These are phyloP conservation scores for Formicarius rufipectus DNA, from an alignment of 2,113 vertebrate species.

Conservation along the genomic window DNA sequence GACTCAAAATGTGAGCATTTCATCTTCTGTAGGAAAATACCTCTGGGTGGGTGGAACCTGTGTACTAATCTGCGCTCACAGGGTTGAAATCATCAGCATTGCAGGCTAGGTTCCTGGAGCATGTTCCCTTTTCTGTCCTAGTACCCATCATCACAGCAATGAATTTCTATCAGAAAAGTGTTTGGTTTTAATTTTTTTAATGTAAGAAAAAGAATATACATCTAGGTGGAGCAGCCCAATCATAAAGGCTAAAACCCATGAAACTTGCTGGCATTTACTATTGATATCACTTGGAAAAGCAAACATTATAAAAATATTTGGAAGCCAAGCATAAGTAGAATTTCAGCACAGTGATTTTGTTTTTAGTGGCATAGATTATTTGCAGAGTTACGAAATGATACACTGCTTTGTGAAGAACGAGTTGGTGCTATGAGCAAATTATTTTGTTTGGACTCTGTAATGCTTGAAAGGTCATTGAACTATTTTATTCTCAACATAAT, in stretches of 20 bases:
- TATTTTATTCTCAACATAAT: constrained; percentile 67
- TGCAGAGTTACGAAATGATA: constrained; percentile 41
- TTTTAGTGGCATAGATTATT: constrained; percentile 38
- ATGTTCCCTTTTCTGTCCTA: constrained; percentile 71
- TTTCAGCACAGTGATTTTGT: constrained; percentile 66
- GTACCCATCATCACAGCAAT: constrained; percentile 64
- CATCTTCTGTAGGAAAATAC: constrained; percentile 66
- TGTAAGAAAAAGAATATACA: constrained; percentile 35
- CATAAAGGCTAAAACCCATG: constrained; percentile 15
- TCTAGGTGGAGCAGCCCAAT: constrained; percentile 17
- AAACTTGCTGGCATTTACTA: constrained; percentile 45
- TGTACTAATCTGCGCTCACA: constrained; percentile 54
- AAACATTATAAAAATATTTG: constrained; percentile 68
- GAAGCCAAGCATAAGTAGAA: constrained; percentile 60
- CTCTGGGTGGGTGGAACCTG: constrained; percentile 60
- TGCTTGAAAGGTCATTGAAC: constrained; percentile 54
- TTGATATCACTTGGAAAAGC: constrained; percentile 59
- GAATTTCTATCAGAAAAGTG: constrained; percentile 55
- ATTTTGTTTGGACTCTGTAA: constrained; percentile 50
- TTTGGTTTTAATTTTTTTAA: not conserved
- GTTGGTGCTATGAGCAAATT: constrained; percentile 35
- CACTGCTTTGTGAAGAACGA: constrained; percentile 26
- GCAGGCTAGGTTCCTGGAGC: constrained; percentile 46
- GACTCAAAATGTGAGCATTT: constrained; percentile 66
- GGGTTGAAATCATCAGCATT: constrained; percentile 29